Evolutionary conservation across 2,113 vertebrate species (phyloP).

Genomic region (Plestiodon gilberti): DNA sequence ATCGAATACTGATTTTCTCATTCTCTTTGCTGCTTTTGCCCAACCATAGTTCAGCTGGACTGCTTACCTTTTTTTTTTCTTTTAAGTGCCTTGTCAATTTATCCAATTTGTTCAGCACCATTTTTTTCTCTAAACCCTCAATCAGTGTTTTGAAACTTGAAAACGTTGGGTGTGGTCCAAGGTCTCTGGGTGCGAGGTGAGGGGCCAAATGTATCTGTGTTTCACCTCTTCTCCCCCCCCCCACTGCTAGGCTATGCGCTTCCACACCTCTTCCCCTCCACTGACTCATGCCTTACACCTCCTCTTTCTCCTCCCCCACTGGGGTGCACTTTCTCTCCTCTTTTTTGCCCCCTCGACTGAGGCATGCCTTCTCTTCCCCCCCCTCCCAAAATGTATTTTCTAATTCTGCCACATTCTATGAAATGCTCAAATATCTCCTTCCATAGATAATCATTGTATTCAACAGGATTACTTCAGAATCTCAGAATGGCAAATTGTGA

Average conservation of each 20-base stretch:
- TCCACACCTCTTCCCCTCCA: too few relatives aligned
- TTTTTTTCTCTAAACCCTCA: not conserved
- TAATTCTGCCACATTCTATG: not conserved
- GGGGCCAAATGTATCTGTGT: too few relatives aligned
- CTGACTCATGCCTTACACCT: too few relatives aligned
- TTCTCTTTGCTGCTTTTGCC: not conserved
- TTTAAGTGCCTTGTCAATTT: not conserved
- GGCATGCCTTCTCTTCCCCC: not conserved
- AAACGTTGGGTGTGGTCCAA: not conserved
- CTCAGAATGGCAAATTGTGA: not conserved
- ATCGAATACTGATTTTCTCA: not conserved
- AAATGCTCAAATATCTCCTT: not conserved
- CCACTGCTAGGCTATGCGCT: too few relatives aligned
- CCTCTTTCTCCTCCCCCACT: too few relatives aligned
- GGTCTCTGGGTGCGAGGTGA: too few relatives aligned
- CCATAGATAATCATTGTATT: not conserved
- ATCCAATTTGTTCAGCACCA: not conserved
- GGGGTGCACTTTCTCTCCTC: too few relatives aligned
- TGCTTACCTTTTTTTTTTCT: not conserved
- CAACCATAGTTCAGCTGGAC: not conserved
- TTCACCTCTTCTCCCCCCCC: too few relatives aligned
- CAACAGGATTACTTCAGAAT: not conserved
- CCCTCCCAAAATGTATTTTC: not conserved
- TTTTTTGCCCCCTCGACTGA: not conserved
- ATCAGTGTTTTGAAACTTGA: not conserved